These are phyloP conservation scores for Masnerella sp. DNA, from an alignment of 2,888 invertebrate species.

Conservation along the genomic window DNA sequence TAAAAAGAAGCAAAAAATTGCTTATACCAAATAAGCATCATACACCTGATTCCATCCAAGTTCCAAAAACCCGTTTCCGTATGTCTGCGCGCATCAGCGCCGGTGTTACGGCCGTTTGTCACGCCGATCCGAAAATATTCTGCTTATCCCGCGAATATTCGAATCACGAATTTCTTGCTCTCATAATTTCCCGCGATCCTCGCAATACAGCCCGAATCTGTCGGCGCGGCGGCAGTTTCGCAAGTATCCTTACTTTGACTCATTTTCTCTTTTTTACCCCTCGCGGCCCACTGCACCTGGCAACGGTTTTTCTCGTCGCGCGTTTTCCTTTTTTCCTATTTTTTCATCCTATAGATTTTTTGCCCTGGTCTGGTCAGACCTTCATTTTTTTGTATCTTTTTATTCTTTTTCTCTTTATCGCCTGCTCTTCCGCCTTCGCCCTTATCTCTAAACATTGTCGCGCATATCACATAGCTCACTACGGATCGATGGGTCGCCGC, in stretches of 20 bases:
- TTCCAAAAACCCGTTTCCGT: background rate
- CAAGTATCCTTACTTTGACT: conserved; percentile 42
- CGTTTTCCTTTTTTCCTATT: conserved; percentile 20
- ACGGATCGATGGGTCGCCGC: conserved; percentile 63
- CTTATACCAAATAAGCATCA: background rate
- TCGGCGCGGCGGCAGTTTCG: conserved; percentile 16
- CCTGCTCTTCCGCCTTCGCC: conserved; percentile 55
- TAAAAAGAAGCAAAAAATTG: no score
- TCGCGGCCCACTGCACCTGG: background rate
- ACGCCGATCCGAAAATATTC: conserved; percentile 25
- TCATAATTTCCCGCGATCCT: conserved; percentile 38
- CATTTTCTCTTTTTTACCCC: conserved; percentile 39
- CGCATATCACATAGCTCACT: conserved; percentile 49
- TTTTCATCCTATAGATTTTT: conserved; percentile 29
- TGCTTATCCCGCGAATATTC: conserved; percentile 27
- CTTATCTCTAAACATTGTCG: conserved; percentile 58
- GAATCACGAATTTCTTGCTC: conserved; percentile 36
- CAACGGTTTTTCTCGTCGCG: conserved; percentile 29
- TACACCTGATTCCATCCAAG: background rate
- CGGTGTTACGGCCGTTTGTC: conserved; percentile 6
- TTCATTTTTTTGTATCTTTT: conserved; percentile 45
- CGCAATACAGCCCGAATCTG: conserved; percentile 30
- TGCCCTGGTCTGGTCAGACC: conserved; percentile 33
- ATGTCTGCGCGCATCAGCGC: background rate
- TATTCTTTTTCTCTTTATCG: conserved; percentile 55